A percentile compares a stretch with the other conserved stretches of the same genome.
Evolutionary conservation across 1,140 invertebrate genomes (phyloP).

Genomic region (Arion vulgaris): DNA sequence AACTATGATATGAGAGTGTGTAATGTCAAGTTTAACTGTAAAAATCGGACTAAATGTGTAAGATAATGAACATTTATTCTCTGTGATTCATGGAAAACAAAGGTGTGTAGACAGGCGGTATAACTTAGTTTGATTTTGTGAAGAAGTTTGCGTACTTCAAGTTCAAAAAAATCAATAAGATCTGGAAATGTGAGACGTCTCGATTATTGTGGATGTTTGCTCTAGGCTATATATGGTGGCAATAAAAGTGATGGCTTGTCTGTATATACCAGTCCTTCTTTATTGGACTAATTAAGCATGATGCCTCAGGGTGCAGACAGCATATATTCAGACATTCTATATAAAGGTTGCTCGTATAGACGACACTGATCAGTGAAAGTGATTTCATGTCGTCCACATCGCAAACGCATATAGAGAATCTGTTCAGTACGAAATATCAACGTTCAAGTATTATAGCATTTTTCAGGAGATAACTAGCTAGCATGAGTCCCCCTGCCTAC

Average conservation of each 20-base stretch:
- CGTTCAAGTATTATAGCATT: no score
- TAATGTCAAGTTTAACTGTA: no score
- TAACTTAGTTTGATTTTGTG: background rate
- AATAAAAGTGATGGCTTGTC: background rate
- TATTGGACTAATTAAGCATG: background rate
- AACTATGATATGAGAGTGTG: no score
- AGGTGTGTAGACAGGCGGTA: no score
- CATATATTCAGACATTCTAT: background rate
- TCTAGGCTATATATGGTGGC: background rate
- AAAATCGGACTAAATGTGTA: no score
- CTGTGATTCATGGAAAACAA: no score
- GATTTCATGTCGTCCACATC: no score
- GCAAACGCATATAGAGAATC: background rate
- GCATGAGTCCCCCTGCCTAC: constrained; percentile 19
- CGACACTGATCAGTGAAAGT: no score
- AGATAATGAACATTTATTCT: no score
- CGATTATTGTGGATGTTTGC: background rate
- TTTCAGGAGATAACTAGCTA: no score
- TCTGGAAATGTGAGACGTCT: background rate
- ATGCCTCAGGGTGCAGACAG: background rate
- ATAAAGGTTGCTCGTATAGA: background rate
- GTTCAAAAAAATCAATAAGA: background rate
- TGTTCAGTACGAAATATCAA: background rate
- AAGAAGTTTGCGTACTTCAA: background rate
- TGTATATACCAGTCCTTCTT: background rate